Evolutionary conservation across 2,888 invertebrate species (phyloP).

Genomic region (Catocala fraxini): DNA sequence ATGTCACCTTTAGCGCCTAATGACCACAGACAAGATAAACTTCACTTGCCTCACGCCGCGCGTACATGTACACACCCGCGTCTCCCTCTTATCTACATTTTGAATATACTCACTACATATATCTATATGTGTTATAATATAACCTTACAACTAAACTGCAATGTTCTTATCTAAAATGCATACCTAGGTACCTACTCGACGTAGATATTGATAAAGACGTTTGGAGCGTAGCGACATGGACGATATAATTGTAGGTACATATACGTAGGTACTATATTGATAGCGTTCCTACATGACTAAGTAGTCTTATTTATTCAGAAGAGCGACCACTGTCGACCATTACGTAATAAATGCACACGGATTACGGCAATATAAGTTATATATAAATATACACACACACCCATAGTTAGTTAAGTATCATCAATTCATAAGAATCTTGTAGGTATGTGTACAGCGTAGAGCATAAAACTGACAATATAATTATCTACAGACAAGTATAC

Average conservation of each 20-base stretch:
- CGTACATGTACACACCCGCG: constrained; percentile 21
- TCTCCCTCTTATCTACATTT: constrained; percentile 32
- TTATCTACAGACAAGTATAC: too few relatives aligned
- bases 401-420: neutral
- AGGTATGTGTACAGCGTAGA: neutral
- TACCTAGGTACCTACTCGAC: constrained; percentile 16
- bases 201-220: constrained; percentile 31
- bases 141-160: constrained; percentile 41
- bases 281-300: neutral
- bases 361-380: constrained; percentile 15
- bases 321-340: constrained; percentile 5
- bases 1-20: constrained; percentile 79
- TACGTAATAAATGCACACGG: constrained; percentile 14
- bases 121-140: neutral
- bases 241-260: neutral
- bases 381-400: neutral
- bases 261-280: neutral
- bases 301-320: constrained; percentile 18
- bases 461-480: too few relatives aligned
- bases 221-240: constrained; percentile 20
- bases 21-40: constrained; percentile 69
- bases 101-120: neutral
- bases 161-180: constrained; percentile 60
- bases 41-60: constrained; percentile 44
- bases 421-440: neutral